A percentile compares a stretch with the other conserved stretches of the same genome.
phyloP scores from a whole-genome alignment of 2,888 invertebrate species.

The Blomia tropicalis region DNA sequence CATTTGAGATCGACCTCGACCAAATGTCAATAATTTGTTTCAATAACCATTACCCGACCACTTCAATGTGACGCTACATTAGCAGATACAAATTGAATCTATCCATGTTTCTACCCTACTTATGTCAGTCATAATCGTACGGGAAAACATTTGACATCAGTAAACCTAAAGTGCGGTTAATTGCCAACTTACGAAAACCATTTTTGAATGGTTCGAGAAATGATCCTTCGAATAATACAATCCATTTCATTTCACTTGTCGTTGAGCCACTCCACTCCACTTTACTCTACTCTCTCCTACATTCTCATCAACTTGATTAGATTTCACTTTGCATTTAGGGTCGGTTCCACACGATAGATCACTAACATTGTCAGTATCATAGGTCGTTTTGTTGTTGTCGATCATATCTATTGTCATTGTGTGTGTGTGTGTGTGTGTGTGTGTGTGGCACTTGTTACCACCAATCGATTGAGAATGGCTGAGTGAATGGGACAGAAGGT shows the following conservation, averaged over 20 bases:
- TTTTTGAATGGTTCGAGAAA: not conserved
- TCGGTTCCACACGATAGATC: conserved; percentile 2
- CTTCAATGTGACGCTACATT: no score
- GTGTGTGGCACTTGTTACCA: not conserved
- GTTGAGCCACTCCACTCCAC: no score
- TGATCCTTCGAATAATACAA: not conserved
- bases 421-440: no score
- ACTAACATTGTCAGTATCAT: not conserved
- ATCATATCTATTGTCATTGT: no score
- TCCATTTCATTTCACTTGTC: no score
- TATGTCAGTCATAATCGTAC: not conserved
- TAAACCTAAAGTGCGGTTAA: not conserved
- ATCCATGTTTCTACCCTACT: not conserved
- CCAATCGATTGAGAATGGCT: not conserved
- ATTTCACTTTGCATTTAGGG: conserved; percentile 2
- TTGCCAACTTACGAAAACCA: not conserved
- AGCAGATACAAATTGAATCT: no score
- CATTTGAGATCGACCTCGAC: no score
- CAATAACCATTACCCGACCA: no score
- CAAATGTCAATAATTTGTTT: conserved; percentile 13
- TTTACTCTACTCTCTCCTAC: no score
- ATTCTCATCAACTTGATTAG: conserved; percentile 8
- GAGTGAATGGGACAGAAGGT: not conserved
- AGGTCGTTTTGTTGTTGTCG: not conserved
- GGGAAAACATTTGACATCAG: not conserved